Evolutionary conservation across 2,113 vertebrate genomes (phyloP).

Genomic region (Protobothrops flavoviridis): DNA sequence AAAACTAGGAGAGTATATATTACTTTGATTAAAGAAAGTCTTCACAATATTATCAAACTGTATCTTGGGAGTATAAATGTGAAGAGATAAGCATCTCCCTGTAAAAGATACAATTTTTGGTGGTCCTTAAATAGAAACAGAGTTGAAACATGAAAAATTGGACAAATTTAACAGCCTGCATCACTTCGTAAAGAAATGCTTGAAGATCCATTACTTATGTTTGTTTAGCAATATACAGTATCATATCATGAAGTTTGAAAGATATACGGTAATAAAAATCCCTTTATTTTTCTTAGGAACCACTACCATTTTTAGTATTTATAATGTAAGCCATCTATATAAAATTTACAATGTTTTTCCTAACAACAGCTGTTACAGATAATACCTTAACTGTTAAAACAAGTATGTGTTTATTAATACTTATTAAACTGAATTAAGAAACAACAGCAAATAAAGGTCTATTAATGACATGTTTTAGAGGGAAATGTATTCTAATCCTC

Average conservation of each 20-base stretch:
- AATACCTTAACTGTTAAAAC: not conserved
- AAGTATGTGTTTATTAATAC: not conserved
- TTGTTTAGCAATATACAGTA: not conserved
- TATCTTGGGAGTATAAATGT: not conserved
- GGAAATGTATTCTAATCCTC: not conserved
- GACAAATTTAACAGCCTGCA: not conserved
- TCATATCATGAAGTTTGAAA: not conserved
- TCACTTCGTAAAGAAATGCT: not conserved
- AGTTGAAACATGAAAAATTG: not conserved
- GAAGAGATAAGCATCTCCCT: not conserved
- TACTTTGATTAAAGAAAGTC: not conserved
- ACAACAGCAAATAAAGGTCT: not conserved
- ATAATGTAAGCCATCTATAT: not conserved
- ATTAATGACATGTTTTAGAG: not conserved
- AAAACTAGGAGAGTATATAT: not conserved
- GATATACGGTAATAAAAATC: not conserved
- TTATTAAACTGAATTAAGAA: not conserved
- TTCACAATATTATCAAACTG: not conserved
- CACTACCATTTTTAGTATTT: not conserved
- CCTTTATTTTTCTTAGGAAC: not conserved
- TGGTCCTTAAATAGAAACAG: not conserved
- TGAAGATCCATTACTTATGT: not conserved
- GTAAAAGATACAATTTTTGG: not conserved
- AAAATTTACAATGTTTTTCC: not conserved
- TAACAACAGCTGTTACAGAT: not conserved